A percentile compares a stretch with the other conserved stretches of the same genome.
Evolutionary conservation across 2,888 invertebrate genomes (phyloP).

Genomic region (Caenorhabditis sulstoni): DNA sequence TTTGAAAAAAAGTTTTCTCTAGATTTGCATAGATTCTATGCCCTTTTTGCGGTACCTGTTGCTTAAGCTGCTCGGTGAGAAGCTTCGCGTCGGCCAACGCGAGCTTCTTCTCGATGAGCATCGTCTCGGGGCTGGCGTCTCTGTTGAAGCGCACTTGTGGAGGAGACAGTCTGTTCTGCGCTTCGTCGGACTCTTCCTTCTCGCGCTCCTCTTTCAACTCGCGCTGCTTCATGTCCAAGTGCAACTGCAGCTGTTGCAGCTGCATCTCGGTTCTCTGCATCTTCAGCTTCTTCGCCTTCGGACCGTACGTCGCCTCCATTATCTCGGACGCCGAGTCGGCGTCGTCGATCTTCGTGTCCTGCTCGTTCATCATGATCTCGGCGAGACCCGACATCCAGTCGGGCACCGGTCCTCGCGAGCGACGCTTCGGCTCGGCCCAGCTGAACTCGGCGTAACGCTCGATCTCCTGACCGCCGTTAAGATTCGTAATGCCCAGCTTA

Average conservation of each 20-base stretch:
- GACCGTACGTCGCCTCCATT: slow-evolving; percentile 59
- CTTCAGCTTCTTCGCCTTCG: slow-evolving; percentile 43
- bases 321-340: slow-evolving; percentile 49
- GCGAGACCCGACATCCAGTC: slow-evolving; percentile 60
- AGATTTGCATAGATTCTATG: neutral
- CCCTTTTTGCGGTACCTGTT: slow-evolving; percentile 34
- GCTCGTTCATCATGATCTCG: slow-evolving; percentile 59
- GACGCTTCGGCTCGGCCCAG: slow-evolving; percentile 57
- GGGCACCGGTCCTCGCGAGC: slow-evolving; percentile 53
- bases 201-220: slow-evolving; percentile 34
- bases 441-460: slow-evolving; percentile 50
- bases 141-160: neutral
- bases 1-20: neutral
- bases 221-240: slow-evolving; percentile 41
- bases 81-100: slow-evolving; percentile 49
- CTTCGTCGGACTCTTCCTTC: slow-evolving; percentile 9
- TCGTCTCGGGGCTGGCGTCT: slow-evolving; percentile 31
- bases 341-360: slow-evolving; percentile 45
- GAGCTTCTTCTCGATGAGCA: slow-evolving; percentile 47
- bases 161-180: neutral
- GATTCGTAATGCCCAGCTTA: slow-evolving; percentile 49
- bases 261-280: slow-evolving; percentile 40
- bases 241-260: slow-evolving; percentile 46
- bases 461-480: slow-evolving; percentile 34
- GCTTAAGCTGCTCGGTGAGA: slow-evolving; percentile 42